phyloP scores from a whole-genome alignment of 2,888 invertebrate genomes.

The Monochamus alternatus region DNA sequence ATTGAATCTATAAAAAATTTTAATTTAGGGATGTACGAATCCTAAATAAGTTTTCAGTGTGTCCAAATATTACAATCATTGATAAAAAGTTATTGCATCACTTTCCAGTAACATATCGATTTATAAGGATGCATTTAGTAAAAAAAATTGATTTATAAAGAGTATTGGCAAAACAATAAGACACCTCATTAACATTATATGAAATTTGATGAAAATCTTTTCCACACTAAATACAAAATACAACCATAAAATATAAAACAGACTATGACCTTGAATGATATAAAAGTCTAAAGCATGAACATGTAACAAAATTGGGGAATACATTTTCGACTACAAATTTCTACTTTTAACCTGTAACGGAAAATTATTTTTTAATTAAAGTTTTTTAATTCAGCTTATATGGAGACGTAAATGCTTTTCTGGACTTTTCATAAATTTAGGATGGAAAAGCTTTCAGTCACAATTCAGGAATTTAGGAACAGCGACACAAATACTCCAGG shows the following conservation, averaged over 20 bases:
- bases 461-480: conserved; percentile 27
- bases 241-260: background rate
- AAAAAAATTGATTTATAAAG: conserved; percentile 1
- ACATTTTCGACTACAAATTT: too few relatives aligned
- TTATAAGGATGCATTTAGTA: conserved; percentile 17
- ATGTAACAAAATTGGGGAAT: too few relatives aligned
- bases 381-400: background rate
- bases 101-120: background rate
- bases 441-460: conserved; percentile 33
- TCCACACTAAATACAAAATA: conserved; percentile 27
- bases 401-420: background rate
- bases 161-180: conserved; percentile 19
- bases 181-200: conserved; percentile 8
- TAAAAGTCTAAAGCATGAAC: background rate
- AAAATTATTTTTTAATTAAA: too few relatives aligned
- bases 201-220: conserved; percentile 24
- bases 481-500: conserved; percentile 25
- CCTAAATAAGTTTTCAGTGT: conserved; percentile 43
- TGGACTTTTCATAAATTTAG: conserved; percentile 10
- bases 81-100: conserved; percentile 42
- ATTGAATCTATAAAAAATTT: conserved; percentile 52
- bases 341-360: background rate
- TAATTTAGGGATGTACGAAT: conserved; percentile 45
- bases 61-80: conserved; percentile 48
- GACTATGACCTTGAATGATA: background rate